Evolutionary conservation across 2,113 vertebrate species (phyloP), one percentile per base, ranked within the genome.

Genomic region (Ochotona curzoniae): DNA sequence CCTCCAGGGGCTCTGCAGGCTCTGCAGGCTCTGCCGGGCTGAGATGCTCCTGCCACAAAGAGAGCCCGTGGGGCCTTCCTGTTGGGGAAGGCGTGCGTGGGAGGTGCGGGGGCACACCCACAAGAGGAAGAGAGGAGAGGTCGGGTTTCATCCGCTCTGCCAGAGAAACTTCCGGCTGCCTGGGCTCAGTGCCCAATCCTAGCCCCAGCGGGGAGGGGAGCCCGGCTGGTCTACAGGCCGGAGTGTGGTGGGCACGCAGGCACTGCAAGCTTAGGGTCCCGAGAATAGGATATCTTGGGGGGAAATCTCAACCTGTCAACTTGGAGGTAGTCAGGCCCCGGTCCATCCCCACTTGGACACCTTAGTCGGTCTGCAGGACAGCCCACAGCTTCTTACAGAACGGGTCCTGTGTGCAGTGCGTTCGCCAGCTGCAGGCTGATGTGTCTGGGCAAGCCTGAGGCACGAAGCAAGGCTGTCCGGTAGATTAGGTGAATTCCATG

Each of bases 41-140:
- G 2, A 71, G 83, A 83, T 14, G 35, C 64, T 20, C 3, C 2
- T 51, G n/a, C 38, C 89, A 95, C 92, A 94, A 80, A 54, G 54
- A 67, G 71, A 32, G 12, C 63, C 18, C 17, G 17, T 1, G 3
- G 70, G 79, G 86, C 76, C 89, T 96, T 95, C 80, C 80, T 92
- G 70, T 79, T 28, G 69, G 87, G 82, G 93, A 93, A 91, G 69
- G 18, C 30, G 35, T 73, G 17, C 67, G 93, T 75, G 96, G 91
- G 83, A 89, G 86, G 88, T 63, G 32, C 1, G 20, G 26, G 85
- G 26, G 61, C 63, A 38, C 49, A 74, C 54, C 26, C 70, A 30
- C 12, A 30, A 84, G 70, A 69, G 76, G 49, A 63, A 51, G 61
- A 57, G 35, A 63, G 30, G n/a, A 32, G 54, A 81, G 47, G n/a